These are phyloP conservation scores for Pilophorus perplexus DNA, from an alignment of 2,888 invertebrate species.

Conservation along the genomic window DNA sequence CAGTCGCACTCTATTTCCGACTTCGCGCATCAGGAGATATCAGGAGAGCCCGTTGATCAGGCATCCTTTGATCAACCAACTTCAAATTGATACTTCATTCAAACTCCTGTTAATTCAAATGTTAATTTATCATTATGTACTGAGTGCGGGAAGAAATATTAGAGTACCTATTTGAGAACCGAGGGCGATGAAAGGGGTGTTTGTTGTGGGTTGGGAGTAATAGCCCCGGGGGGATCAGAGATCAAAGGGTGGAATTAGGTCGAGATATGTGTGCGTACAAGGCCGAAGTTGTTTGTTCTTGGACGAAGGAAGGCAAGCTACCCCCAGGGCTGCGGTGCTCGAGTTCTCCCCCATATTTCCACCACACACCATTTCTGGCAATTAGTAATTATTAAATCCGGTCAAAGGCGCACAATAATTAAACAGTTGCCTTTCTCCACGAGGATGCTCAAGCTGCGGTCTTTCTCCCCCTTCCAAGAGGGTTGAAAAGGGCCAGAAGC, in stretches of 20 bases:
- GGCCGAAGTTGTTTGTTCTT: constrained; percentile 37
- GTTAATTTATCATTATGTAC: constrained; percentile 17
- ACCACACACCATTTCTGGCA: constrained; percentile 34
- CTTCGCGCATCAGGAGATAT: too few relatives aligned
- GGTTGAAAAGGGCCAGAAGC: constrained; percentile 5
- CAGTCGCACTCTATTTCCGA: too few relatives aligned
- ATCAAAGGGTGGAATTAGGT: constrained; percentile 39
- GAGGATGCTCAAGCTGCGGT: constrained; percentile 33
- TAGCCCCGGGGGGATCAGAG: constrained; percentile 31
- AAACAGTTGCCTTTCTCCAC: constrained; percentile 35
- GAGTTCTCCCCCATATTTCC: background rate
- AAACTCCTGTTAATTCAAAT: background rate
- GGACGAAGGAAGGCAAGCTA: background rate
- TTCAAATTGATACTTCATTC: too few relatives aligned
- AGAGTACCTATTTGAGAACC: background rate
- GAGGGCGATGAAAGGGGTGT: constrained; percentile 30
- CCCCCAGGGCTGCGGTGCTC: constrained; percentile 9
- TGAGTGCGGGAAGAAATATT: constrained; percentile 8
- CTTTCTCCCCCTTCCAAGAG: constrained; percentile 16
- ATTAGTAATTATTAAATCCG: constrained; percentile 47
- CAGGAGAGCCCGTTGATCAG: too few relatives aligned
- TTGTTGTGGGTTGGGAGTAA: constrained; percentile 35
- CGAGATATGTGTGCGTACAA: constrained; percentile 34
- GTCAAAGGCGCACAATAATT: constrained; percentile 47
- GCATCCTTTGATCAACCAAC: too few relatives aligned